Base-by-base conservation (phyloP, 2,113 vertebrate species). In the Osmerus eperlanus region DNA sequence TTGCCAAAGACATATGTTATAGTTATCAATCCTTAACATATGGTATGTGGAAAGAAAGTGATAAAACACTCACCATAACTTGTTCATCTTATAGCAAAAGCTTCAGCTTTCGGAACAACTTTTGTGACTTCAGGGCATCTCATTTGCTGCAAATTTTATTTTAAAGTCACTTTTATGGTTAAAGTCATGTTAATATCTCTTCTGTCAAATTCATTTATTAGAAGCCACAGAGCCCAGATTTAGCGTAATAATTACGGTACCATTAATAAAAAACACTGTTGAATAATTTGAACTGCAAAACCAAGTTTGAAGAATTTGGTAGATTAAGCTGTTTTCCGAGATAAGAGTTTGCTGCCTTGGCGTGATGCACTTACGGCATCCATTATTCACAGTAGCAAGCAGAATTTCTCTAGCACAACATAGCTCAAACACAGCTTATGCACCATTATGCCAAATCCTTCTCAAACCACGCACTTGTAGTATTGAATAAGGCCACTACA, bases 381-480 rank as follows among this genome's bases (percentile, higher is more conserved):
- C 32, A 70, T 19, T 32, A 29, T 32, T 18, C 32, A 36, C 32
- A 32, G 25, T 36, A 63, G 61, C 8, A 15, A 11, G 61, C 61
- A 63, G 0, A 32, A 28, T 64, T 36, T 64, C 29, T 64, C 18
- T 18, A 64, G 28, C 25, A 29, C 59, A 61, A 61, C 25, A 13
- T 61, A 25, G 7, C 23, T 29, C 3, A 25, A 74, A 54, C 53
- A 77, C 47, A 59, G 61, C 60, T 36, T 23, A 59, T n/a, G 4
- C 41, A 11, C 41, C 7, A 9, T 63, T 60, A 69, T 59, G 61
- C 64, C 65, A 74, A 66, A 73, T 64, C 71, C 32, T 73, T 72
- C 66, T 79, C 64, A 75, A 74, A 73, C 55, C 64, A 61, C 65
- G 21, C 56, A 76, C 59, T 51, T 55, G 14, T 74, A 68, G n/a